A percentile compares a stretch with the other conserved stretches of the same genome.
Evolutionary conservation across 1,140 invertebrate species (phyloP).

Genomic region (Samia ricini): DNA sequence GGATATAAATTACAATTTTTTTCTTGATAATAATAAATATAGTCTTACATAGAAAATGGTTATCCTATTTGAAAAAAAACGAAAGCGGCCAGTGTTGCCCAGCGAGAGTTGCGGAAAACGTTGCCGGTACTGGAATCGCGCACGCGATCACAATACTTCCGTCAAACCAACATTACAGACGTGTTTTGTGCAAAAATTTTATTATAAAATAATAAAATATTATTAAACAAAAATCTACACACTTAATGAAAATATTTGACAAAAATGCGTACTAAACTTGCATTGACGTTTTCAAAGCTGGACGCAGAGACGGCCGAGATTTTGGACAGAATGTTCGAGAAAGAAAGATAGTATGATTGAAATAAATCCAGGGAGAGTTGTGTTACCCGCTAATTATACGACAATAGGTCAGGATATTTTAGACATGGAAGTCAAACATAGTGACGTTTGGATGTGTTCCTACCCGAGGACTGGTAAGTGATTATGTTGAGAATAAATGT

Average conservation of each 20-base stretch:
- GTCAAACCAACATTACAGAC: constrained; percentile 18
- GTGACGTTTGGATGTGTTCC: constrained; percentile 89
- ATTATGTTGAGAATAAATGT: constrained; percentile 2
- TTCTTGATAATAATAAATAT: too few species aligned
- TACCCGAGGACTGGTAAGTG: constrained; percentile 88
- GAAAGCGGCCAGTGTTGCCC: constrained; percentile 38
- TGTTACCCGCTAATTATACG: constrained; percentile 83
- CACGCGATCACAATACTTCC: constrained; percentile 52
- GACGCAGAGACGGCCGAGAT: constrained; percentile 79
- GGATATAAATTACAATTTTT: too few species aligned
- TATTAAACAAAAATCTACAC: not conserved
- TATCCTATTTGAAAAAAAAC: constrained; percentile 26
- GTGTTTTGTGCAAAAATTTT: constrained; percentile 13
- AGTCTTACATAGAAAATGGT: constrained; percentile 4
- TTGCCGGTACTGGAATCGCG: constrained; percentile 17
- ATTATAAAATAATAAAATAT: constrained; percentile 6
- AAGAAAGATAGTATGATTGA: constrained; percentile 83
- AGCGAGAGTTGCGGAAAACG: constrained; percentile 49
- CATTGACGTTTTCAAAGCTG: constrained; percentile 79
- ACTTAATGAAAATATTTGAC: not conserved
- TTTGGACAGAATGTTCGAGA: constrained; percentile 83
- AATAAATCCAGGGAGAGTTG: constrained; percentile 82
- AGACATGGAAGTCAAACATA: constrained; percentile 81
- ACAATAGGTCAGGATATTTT: constrained; percentile 83
- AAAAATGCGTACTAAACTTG: constrained; percentile 59